These are phyloP conservation scores for Perodicticus potto DNA, from an alignment of 2,797 vertebrate species.

Conservation along the genomic window DNA sequence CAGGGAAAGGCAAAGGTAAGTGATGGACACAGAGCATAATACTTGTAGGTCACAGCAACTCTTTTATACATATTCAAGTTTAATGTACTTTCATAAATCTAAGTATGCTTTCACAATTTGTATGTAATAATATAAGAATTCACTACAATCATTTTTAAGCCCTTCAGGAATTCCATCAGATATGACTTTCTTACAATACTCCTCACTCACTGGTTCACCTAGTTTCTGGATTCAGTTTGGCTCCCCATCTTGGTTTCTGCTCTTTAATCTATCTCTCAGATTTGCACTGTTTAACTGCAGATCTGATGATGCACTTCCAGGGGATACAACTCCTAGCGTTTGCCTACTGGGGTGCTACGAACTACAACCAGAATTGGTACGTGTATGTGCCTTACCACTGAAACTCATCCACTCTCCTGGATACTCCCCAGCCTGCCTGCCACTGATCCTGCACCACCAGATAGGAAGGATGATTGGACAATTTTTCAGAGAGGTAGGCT, in stretches of 20 bases:
- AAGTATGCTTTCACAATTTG: not conserved
- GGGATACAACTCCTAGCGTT: not conserved
- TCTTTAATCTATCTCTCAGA: not conserved
- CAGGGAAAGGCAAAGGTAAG: not conserved
- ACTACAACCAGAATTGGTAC: not conserved
- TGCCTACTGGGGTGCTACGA: not conserved
- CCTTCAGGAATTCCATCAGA: not conserved
- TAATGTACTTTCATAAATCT: conserved; percentile 51
- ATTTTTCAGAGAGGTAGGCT: not conserved
- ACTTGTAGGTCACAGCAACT: conserved; percentile 1
- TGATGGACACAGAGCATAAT: not conserved
- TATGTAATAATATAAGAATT: not conserved
- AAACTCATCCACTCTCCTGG: not conserved
- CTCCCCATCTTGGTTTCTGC: not conserved
- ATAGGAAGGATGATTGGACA: not conserved
- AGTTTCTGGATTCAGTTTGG: not conserved
- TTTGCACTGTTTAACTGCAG: not conserved
- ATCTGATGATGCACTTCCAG: not conserved
- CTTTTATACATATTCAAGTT: not conserved
- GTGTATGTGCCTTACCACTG: not conserved
- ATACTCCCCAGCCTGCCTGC: not conserved
- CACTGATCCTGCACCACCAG: not conserved
- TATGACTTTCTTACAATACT: not conserved
- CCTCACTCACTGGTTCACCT: not conserved
- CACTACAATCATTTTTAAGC: not conserved